Evolutionary conservation across 2,113 vertebrate genomes (phyloP), one percentile per base, ranked within the genome.

Genomic region (Indri indri): DNA sequence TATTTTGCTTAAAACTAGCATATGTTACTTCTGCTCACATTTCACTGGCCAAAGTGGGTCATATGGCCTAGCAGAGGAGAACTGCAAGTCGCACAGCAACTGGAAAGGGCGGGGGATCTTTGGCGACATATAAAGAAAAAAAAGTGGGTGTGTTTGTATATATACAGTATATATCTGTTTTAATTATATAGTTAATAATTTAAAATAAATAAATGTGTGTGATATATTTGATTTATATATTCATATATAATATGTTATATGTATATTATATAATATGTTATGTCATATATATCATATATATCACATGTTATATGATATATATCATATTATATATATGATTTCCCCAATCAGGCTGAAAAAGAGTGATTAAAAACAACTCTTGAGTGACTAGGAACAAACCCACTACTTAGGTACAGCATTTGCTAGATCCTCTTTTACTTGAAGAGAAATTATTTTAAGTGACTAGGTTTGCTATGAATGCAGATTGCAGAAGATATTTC

Each of bases 371-470:
- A 92, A 94, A 79, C 57, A 94, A 54, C 37, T 18, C n/a, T 92
- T 63, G 23, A 81, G 13, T 65, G 59, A 76, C 6, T 59, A 65
- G 40, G 42, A 90, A 57, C 59, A 84, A 90, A 68, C 17, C 70
- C 73, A 42, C 32, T 83, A 32, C 34, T 93, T 88, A 85, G 14
- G 42, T 37, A 25, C 14, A 71, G n/a, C 54, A 91, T 92, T 80
- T 81, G 13, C 63, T 76, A 40, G 17, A 52, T 74, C 27, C 42
- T 88, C 57, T 90, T 59, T 61, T 61, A 68, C 45, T 65, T 14
- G 61, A 65, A 52, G 66, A 77, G 79, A 90, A 94, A 88, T 95
- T 84, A 52, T 80, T 80, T 88, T 81, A 91, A 74, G n/a, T 94
- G 73, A 88, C 23, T 73, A 71, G n/a, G 73, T 95, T 93, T 91